Evolutionary conservation across 1,140 invertebrate genomes (phyloP), one percentile per base, ranked within the genome.

Genomic region (Listronotus oregonensis): DNA sequence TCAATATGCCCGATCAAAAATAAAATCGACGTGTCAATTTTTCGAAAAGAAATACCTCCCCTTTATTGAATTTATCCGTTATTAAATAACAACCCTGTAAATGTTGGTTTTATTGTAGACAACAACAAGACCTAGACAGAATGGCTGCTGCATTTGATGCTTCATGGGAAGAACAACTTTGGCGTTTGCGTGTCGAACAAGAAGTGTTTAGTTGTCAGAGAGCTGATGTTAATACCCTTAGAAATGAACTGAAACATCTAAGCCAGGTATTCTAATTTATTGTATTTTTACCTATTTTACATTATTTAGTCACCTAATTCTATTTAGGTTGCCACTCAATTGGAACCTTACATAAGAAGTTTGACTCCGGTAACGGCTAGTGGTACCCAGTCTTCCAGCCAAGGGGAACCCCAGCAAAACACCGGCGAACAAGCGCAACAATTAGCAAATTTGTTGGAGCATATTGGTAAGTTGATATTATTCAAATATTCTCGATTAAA

Each of bases 111-210:
- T n/a, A 4, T 55, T 54, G 43, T 43, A 71, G 85, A 52, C 86
- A 88, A 71, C 85, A 87, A 64, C 79, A 83, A 15, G 87, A 89
- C 73, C 72, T 89, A 63, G 87, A 89, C 58, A 78, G 85, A 47
- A 78, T 89, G 64, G 80, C 83, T 54, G 80, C 80, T 8, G 81
- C 85, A 0, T 89, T 89, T 66, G 86, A 88, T 66, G 80, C 83
- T 0, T 79, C 85, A 0, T 90, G 88, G 88, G 87, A 89, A 68
- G 87, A 89, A 67, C 86, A 89, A 69, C 74, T 88, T n/a, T 85
- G 86, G 72, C 79, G 87, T 60, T 84, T 90, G 66, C 82, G 86
- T 56, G 81, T 87, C 5, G 87, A 90, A 75, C 87, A 89, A 75
- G 88, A 89, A 65, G 86, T 89, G 11, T 73, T 72, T 54, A 71